Evolutionary conservation across 2,113 vertebrate genomes (phyloP).

Genomic region (Phasianus colchicus): DNA sequence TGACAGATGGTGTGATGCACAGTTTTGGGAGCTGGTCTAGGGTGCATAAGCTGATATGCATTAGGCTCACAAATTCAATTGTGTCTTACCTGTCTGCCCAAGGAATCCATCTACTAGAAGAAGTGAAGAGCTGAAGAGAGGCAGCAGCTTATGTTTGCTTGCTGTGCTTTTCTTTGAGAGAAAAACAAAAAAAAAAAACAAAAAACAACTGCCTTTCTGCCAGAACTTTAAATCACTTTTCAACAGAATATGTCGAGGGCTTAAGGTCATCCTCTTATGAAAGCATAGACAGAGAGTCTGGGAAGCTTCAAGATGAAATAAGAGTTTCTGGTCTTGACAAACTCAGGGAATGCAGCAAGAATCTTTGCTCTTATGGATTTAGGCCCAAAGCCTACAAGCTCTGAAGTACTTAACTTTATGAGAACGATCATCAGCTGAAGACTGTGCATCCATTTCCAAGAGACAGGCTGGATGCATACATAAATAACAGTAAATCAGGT

Average conservation of each 20-base stretch:
- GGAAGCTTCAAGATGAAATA: conserved; percentile 39
- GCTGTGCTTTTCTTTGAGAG: not conserved
- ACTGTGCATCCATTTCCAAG: not conserved
- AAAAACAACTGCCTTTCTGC: not conserved
- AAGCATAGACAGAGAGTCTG: conserved; percentile 33
- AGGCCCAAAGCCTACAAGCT: conserved; percentile 1
- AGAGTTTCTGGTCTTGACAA: conserved; percentile 27
- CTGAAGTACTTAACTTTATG: not conserved
- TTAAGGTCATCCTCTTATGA: conserved; percentile 50
- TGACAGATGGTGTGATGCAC: conserved; percentile 13
- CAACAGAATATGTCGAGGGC: not conserved
- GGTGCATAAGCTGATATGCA: conserved; percentile 64
- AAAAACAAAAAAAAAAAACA: not conserved
- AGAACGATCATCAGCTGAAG: not conserved
- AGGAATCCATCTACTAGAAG: conserved; percentile 63
- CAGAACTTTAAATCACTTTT: conserved; percentile 63
- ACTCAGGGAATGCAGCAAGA: not conserved
- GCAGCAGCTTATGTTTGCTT: conserved; percentile 60
- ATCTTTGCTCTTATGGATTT: not conserved
- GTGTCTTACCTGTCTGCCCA: conserved; percentile 65
- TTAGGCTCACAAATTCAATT: conserved; percentile 69
- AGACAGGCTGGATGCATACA: not conserved
- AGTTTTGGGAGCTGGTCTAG: conserved; percentile 45
- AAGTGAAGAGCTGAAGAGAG: conserved; percentile 36
- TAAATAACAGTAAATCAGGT: conserved; percentile 9